Evolutionary conservation across 1,140 invertebrate genomes (phyloP), one percentile per base, ranked within the genome.

Genomic region (Chlorops oryzae): DNA sequence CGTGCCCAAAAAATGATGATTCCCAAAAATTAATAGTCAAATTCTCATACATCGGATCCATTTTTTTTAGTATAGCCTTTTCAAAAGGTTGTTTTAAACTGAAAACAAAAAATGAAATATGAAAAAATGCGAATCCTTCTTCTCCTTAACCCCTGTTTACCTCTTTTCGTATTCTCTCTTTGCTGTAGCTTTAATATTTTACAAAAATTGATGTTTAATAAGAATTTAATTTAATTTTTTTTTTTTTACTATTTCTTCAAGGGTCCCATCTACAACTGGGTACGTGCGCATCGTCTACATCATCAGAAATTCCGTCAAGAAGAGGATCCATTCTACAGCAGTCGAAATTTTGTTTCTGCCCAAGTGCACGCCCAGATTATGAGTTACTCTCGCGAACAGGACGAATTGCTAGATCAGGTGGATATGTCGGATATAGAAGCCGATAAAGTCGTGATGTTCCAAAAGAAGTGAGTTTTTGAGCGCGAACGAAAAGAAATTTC

Each of bases 271-370:
- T 86, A 88, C 58, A 78, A 86, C 47, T 89, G 86, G 84, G 86
- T 87, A 0, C 64, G 80, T 21, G 80, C 87, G 54, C 95, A 98
- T 69, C 80, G 92, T 50, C 77, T 95, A 2, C 94, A 98, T 62
- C 95, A 98, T 59, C 86, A 87, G 47, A 86, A 84, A 65, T 89
- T 87, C 43, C 86, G 86, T 21, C 92, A 93, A 0, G 83, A 95
- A 49, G 83, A 84, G 35, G 95, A 98, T 72, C 92, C 92, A 0
- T 95, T 88, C 65, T 88, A 96, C 66, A 83, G 86, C 52, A 84
- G 82, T 3, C 82, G 86, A 56, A 92, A 92, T 7, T 93, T 97
- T 61, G 72, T 90, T 41, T 90, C 89, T 63, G 79, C 91, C 9
- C 92, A 97, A 57, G 75, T 96, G 24, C 70, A 86, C 5, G 76